phyloP scores from a whole-genome alignment of 2,888 invertebrate species.

The Hyalella azteca region DNA sequence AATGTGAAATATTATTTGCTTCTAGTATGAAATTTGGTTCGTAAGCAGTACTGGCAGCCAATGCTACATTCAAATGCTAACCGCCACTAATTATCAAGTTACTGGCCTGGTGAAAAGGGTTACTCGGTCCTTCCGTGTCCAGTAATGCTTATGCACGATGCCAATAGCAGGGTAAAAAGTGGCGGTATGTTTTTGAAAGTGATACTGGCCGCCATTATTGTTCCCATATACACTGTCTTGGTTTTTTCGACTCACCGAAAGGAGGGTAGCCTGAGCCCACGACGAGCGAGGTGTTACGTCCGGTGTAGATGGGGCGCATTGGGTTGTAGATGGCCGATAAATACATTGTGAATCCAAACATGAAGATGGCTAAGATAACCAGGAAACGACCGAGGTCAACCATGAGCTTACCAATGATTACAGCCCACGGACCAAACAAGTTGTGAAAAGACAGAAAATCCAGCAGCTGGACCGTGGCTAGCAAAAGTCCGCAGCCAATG shows the following conservation, averaged over 20 bases:
- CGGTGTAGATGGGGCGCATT: constrained; percentile 60
- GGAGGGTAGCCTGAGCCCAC: constrained; percentile 61
- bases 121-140: too few species aligned
- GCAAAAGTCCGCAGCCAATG: constrained; percentile 90
- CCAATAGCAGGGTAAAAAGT: too few species aligned
- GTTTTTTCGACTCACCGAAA: constrained; percentile 60
- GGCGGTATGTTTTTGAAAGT: too few species aligned
- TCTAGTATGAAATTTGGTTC: too few species aligned
- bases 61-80: too few species aligned
- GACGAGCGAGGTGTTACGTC: constrained; percentile 48
- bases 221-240: too few species aligned
- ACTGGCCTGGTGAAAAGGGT: too few species aligned
- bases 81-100: too few species aligned
- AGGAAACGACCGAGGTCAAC: constrained; percentile 74
- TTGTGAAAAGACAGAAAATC: constrained; percentile 99
- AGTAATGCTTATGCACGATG: too few species aligned
- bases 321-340: constrained; percentile 96
- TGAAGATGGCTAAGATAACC: constrained; percentile 96
- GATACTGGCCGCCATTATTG: too few species aligned
- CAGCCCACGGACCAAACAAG: constrained; percentile 99
- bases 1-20: too few species aligned
- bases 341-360: constrained; percentile 97
- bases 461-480: constrained; percentile 96
- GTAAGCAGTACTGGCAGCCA: too few species aligned
- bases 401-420: constrained; percentile 81